Conservation (phyloP, 1,140 invertebrate species). For the Pararge aegeria region DNA sequence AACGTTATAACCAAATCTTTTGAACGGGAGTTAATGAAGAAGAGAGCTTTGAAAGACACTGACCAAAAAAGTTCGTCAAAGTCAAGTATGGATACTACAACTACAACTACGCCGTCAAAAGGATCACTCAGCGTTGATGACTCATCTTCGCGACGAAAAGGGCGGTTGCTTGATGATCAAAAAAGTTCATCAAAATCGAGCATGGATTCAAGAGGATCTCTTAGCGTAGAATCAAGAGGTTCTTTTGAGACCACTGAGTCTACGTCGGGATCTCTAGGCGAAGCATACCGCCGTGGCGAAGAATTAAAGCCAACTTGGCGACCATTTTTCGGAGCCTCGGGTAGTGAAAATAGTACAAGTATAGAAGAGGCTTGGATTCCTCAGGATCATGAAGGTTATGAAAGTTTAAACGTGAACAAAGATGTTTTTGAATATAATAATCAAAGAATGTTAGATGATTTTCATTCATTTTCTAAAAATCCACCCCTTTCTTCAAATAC, state of each 20-base stretch:
- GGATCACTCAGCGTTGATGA: constrained; percentile 77
- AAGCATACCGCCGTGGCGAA: constrained; percentile 83
- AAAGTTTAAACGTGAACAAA: constrained; percentile 73
- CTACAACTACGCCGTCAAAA: constrained; percentile 72
- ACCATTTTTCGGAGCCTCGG: constrained; percentile 89
- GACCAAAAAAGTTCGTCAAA: constrained; percentile 77
- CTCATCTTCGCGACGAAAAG: constrained; percentile 70
- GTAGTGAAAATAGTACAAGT: constrained; percentile 86
- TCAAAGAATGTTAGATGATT: constrained; percentile 73
- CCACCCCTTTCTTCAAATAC: constrained; percentile 80
- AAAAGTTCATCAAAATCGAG: constrained; percentile 82
- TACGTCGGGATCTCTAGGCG: constrained; percentile 86
- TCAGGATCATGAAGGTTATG: constrained; percentile 85
- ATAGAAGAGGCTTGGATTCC: constrained; percentile 90
- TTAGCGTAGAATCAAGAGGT: constrained; percentile 83
- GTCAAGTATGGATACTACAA: constrained; percentile 73
- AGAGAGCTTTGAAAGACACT: constrained; percentile 65
- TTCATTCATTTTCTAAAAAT: constrained; percentile 77
- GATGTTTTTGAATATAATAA: constrained; percentile 74
- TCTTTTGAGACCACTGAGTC: constrained; percentile 86
- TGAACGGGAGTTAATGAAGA: constrained; percentile 66
- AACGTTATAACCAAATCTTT: constrained; percentile 72
- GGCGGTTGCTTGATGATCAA: constrained; percentile 68
- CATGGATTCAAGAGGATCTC: constrained; percentile 81
- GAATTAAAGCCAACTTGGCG: constrained; percentile 89